These are phyloP conservation scores for Lonchura striata DNA, from an alignment of 2,113 vertebrate genomes.

Conservation along the genomic window DNA sequence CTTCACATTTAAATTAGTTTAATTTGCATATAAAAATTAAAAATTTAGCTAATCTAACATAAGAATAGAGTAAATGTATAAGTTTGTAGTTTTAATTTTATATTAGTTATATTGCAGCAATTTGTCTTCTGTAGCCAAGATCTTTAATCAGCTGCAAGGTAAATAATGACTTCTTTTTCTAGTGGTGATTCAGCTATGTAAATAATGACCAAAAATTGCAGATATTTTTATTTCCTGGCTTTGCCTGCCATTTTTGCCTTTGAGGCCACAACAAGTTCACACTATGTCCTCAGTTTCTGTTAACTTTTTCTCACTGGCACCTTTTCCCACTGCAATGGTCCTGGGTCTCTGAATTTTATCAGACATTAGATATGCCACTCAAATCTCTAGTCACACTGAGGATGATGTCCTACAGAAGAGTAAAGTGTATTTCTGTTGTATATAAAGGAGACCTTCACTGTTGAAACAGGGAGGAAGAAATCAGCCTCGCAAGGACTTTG, in stretches of 20 bases:
- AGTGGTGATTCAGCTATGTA: not conserved
- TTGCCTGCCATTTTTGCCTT: not conserved
- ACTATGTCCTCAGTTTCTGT: not conserved
- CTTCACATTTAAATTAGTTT: conserved; percentile 15
- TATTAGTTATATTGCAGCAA: not conserved
- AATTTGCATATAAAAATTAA: conserved; percentile 16
- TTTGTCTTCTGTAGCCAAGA: not conserved
- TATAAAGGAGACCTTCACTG: not conserved
- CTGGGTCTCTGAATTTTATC: not conserved
- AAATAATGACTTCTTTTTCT: not conserved
- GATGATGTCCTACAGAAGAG: not conserved
- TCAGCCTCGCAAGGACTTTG: not conserved
- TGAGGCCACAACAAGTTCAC: not conserved
- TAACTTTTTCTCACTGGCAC: accelerated
- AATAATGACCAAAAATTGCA: not conserved
- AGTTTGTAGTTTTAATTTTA: not conserved
- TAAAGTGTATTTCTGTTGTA: not conserved
- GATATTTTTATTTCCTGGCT: not conserved
- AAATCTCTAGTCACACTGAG: not conserved
- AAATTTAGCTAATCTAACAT: not conserved
- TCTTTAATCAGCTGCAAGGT: not conserved
- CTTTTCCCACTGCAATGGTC: not conserved
- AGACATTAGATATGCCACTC: not conserved
- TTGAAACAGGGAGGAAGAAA: not conserved
- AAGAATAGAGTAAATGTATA: not conserved